Evolutionary conservation across 2,888 invertebrate genomes (phyloP).

Genomic region (Melinopterus prodromus): DNA sequence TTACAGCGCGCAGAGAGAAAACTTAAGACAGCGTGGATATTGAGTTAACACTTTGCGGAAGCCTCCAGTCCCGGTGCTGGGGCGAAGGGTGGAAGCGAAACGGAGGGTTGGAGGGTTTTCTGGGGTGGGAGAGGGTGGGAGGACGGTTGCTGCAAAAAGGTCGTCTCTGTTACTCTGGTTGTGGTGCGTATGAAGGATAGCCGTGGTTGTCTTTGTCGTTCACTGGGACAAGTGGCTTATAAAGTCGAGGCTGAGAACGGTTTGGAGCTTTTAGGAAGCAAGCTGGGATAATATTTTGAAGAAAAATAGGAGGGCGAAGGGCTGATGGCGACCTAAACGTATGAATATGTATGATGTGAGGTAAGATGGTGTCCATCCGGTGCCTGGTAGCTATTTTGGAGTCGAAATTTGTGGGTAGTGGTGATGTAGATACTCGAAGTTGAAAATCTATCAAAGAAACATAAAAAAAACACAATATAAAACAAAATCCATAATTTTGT

Average conservation of each 20-base stretch:
- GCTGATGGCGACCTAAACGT: neutral
- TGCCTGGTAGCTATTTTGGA: neutral
- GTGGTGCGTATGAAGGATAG: neutral
- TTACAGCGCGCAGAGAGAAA: conserved; percentile 58
- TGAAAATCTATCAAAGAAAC: no score
- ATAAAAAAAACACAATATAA: no score
- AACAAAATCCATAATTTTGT: no score
- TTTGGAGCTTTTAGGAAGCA: neutral
- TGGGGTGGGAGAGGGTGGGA: neutral
- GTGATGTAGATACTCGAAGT: no score
- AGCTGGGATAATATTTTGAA: neutral
- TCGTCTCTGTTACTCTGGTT: neutral
- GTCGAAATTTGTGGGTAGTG: no score
- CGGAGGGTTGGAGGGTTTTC: neutral
- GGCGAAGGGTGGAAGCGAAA: conserved; percentile 30
- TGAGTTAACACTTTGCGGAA: conserved; percentile 57
- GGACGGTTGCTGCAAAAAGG: neutral
- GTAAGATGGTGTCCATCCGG: neutral
- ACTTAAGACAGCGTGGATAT: conserved; percentile 61
- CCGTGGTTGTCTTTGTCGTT: neutral
- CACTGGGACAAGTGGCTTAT: neutral
- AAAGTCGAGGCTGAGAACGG: neutral
- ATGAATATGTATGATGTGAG: neutral
- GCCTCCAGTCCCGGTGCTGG: conserved; percentile 29
- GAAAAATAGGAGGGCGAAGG: no score